These are phyloP conservation scores for Natrix natrix DNA, from an alignment of 2,797 vertebrate species.

Conservation along the genomic window DNA sequence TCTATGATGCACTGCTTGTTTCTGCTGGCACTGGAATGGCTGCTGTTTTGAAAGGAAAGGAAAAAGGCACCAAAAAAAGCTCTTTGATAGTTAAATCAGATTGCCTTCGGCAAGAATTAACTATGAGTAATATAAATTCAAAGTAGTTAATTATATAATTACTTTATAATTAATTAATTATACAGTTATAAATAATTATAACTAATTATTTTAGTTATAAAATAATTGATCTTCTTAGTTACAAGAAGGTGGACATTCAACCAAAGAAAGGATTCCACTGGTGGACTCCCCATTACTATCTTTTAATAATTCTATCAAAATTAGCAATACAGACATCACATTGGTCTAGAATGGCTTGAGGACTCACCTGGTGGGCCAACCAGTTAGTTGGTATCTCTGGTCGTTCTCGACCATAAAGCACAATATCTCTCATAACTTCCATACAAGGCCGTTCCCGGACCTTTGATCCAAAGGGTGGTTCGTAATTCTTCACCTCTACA, in stretches of 20 bases:
- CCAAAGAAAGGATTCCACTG: neutral
- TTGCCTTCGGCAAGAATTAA: neutral
- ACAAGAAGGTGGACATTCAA: neutral
- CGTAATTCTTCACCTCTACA: conserved; percentile 83
- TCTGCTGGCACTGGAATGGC: neutral
- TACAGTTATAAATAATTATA: neutral
- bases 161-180: no score
- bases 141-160: neutral
- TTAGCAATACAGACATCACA: neutral
- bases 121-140: neutral
- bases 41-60: neutral
- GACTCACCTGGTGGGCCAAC: conserved; percentile 80
- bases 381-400: conserved; percentile 83
- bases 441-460: conserved; percentile 88
- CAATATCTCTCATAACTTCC: conserved; percentile 89
- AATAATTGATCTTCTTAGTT: neutral
- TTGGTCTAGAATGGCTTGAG: neutral
- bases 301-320: neutral
- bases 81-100: neutral
- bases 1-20: neutral
- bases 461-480: conserved; percentile 84
- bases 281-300: neutral
- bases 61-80: neutral
- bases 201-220: neutral
- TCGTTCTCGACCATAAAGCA: conserved; percentile 83